Percentiles rank a stretch among this genome's conserved stretches.
These are phyloP conservation scores for Heterodera carotae DNA, from an alignment of 1,140 invertebrate genomes.

Conservation along the genomic window DNA sequence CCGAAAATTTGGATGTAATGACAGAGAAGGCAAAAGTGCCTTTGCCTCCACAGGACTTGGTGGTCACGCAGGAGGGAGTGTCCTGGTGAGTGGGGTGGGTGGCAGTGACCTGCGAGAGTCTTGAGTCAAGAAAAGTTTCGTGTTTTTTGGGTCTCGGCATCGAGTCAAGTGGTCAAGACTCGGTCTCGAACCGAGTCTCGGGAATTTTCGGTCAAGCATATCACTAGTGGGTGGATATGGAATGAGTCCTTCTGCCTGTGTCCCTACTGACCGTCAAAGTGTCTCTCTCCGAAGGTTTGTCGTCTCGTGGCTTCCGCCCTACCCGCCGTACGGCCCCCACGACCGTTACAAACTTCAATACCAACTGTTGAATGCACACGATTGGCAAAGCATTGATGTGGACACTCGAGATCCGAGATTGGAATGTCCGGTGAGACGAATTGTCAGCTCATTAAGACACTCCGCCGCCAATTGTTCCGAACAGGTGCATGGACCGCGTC, in stretches of 20 bases:
- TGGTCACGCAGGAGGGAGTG: conserved; percentile 64
- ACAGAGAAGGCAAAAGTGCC: conserved; percentile 65
- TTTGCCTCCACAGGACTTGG: conserved; percentile 64
- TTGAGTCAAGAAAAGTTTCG: too few species aligned
- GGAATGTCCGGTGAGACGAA: conserved; percentile 52
- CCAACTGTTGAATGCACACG: conserved; percentile 51
- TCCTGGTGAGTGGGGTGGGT: conserved; percentile 23
- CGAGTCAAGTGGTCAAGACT: too few species aligned
- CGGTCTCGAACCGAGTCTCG: too few species aligned
- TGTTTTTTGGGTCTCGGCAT: too few species aligned
- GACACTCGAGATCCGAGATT: conserved; percentile 54
- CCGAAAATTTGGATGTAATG: conserved; percentile 66
- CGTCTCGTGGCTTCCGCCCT: conserved; percentile 49
- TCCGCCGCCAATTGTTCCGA: background rate
- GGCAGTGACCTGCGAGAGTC: too few species aligned
- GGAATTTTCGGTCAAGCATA: too few species aligned
- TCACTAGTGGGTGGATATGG: too few species aligned
- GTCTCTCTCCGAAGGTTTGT: conserved; percentile 16
- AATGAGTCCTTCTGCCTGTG: too few species aligned
- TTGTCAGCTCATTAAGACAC: too few species aligned
- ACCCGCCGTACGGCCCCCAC: conserved; percentile 64
- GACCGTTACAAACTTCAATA: conserved; percentile 65
- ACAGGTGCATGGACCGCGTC: conserved; percentile 53
- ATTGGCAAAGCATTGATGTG: conserved; percentile 59
- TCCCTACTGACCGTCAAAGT: background rate